A percentile compares a stretch with the other conserved stretches of the same genome.
phyloP scores from a whole-genome alignment of 2,113 vertebrate genomes.

The Setophaga coronata region DNA sequence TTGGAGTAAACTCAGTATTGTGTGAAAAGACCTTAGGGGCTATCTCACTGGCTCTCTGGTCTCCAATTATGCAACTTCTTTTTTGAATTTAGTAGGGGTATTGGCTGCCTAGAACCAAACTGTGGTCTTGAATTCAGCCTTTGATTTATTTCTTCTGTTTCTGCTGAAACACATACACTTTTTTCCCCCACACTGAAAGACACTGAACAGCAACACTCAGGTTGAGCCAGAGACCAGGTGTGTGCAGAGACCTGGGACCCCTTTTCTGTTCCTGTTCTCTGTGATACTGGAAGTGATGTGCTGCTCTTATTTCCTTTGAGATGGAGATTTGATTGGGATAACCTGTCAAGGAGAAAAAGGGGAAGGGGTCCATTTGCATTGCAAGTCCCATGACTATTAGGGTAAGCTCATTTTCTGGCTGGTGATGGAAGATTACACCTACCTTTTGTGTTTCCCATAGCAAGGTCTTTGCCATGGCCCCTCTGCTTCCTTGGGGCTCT shows the following conservation, averaged over 20 bases:
- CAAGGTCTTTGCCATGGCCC: not conserved
- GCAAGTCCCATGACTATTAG: not conserved
- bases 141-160: not conserved
- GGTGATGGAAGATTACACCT: not conserved
- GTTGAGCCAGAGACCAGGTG: not conserved
- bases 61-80: not conserved
- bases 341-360: not conserved
- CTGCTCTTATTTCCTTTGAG: not conserved
- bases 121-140: not conserved
- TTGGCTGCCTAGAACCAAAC: not conserved
- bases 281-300: fast-evolving
- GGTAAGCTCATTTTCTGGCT: not conserved
- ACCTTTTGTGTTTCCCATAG: not conserved
- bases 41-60: not conserved
- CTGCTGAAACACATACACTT: not conserved
- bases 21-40: not conserved
- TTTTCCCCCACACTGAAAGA: not conserved
- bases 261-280: not conserved
- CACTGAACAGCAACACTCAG: not conserved
- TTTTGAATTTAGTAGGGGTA: not conserved
- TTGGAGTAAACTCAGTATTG: not conserved
- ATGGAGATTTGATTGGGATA: not conserved
- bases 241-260: not conserved
- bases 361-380: not conserved
- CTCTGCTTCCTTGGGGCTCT: not conserved